Evolutionary conservation across 2,888 invertebrate species (phyloP).

Genomic region (Kuschelorhynchus macadamiae): DNA sequence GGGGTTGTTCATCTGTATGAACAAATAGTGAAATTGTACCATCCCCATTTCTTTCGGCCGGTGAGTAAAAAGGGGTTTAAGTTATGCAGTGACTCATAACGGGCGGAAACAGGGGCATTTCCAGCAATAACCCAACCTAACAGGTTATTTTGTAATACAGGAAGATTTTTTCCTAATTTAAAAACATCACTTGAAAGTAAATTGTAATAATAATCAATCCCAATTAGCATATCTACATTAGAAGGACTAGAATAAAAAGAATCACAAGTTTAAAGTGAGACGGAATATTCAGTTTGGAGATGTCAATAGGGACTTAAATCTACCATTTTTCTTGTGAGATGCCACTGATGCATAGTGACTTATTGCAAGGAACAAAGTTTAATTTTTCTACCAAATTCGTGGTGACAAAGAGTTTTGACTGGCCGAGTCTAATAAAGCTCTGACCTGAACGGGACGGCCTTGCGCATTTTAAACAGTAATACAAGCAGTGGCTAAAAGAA

Average conservation of each 20-base stretch:
- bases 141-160: not conserved
- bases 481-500: not conserved
- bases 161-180: constrained; percentile 14
- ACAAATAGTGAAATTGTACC: too few species aligned
- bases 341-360: not conserved
- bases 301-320: not conserved
- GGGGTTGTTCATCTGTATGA: too few species aligned
- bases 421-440: not conserved
- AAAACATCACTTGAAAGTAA: too few species aligned
- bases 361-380: not conserved
- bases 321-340: not conserved
- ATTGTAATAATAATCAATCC: constrained; percentile 12
- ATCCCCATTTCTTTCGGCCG: too few species aligned
- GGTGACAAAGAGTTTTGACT: constrained; percentile 3
- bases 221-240: constrained; percentile 30
- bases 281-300: not conserved
- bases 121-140: not conserved
- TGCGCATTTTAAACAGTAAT: too few species aligned
- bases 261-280: constrained; percentile 14
- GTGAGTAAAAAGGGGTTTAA: too few species aligned
- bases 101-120: not conserved
- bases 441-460: not conserved
- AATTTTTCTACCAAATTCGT: not conserved
- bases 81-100: too few species aligned
- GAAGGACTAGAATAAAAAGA: constrained; percentile 21